Base-by-base conservation (phyloP, 2,797 vertebrate species). In the Knipowitschia caucasica region DNA sequence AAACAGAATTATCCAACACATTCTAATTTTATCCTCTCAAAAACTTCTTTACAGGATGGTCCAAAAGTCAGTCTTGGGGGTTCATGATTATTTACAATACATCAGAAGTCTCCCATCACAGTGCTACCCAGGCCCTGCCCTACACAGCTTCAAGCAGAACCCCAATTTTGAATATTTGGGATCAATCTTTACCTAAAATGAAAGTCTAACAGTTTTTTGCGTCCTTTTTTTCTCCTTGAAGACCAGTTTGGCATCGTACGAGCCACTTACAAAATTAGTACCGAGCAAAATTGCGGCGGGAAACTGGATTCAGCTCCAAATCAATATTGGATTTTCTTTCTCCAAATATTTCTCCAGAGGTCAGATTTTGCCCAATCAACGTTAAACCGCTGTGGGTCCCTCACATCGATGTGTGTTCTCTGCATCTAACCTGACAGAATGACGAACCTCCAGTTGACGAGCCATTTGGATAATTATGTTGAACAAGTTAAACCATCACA, bases 311-410 rank as follows among this genome's bases (percentile, higher is more conserved):
- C 8, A n/a, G 24, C 4, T 29, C 14, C 11, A 14, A 46, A 29
- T 46, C 43, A 46, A 46, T 46, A 46, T 29, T 29, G 17, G 25
- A 45, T 29, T 45, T 24, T 27, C 25, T 45, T 7, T 26, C 15
- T 45, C 43, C 43, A 45, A 45, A 29, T 24, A 27, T 45, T 45
- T 10, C n/a, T 11, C 17, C 17, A 2, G 7, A 46, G 44, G 26
- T 12, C 25, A 24, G n/a, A 43, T n/a, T 42, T 25, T 3, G 36
- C 1, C 44, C 44, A 46, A 46, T 15, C 25, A 29, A 17, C 25
- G 14, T n/a, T 30, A 29, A 1, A 15, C 9, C 20, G 6, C 4
- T 18, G 27, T 4, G 23, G 20, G 3, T 29, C 1, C 9, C 20
- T 46, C 20, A 30, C 25, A 26, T 26, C 23, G 1, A 30, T 46